A percentile compares a stretch with the other conserved stretches of the same genome.
These are phyloP conservation scores for rabbit (Oryctolagus cuniculus) DNA, from an alignment of 2,113 vertebrate genomes.

Conservation along the genomic window mOryCun1.1 NC_091441.1:28019001-28019500, in stretches of 20 bases:
- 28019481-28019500: neutral
- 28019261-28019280: neutral
- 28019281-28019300: neutral
- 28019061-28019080: too few relatives aligned
- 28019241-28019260: neutral
- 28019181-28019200: neutral
- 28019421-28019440: neutral
- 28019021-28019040: accelerated
- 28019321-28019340: neutral
- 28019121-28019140: neutral
- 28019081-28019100: accelerated
- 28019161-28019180: neutral
- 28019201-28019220: neutral
- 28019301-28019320: neutral
- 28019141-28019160: neutral
- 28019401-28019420: neutral
- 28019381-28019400: too few relatives aligned
- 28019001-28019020: neutral
- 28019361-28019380: neutral
- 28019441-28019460: too few relatives aligned
- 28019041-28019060: too few relatives aligned
- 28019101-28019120: neutral
- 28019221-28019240: neutral
- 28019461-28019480: neutral
- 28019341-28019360: accelerated